These are phyloP conservation scores for Melanostoma mellinum DNA, from an alignment of 2,888 invertebrate genomes.

Conservation along the genomic window DNA sequence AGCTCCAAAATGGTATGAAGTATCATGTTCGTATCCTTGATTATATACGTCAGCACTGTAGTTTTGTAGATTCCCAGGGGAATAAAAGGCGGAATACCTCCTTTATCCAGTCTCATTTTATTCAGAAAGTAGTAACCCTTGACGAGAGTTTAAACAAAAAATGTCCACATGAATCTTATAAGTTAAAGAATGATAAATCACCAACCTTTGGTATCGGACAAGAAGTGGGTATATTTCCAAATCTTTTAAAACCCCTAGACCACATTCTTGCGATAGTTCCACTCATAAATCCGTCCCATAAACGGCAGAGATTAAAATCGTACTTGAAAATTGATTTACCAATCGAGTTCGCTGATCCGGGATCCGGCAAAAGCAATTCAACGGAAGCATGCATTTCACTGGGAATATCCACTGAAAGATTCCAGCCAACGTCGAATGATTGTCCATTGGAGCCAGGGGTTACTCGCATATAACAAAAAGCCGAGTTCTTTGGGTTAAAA, in stretches of 20 bases:
- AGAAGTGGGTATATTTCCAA: neutral
- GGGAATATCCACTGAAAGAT: no score
- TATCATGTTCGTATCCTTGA: neutral
- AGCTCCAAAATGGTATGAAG: neutral
- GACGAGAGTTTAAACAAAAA: neutral
- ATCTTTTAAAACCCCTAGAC: neutral
- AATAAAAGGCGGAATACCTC: neutral
- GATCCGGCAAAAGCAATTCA: no score
- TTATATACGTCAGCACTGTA: neutral
- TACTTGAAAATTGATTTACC: neutral
- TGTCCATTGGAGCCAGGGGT: no score
- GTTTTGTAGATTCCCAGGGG: neutral
- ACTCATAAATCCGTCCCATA: neutral
- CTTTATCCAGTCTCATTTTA: slow-evolving; percentile 6
- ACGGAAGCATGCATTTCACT: no score
- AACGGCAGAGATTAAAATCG: no score
- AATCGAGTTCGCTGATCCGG: no score
- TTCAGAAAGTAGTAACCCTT: slow-evolving; percentile 50
- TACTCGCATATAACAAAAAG: no score
- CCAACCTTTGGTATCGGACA: no score
- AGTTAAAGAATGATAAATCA: no score
- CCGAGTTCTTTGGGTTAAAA: no score
- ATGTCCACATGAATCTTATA: no score
- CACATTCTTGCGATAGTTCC: neutral
- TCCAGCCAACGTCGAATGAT: no score